Evolutionary conservation across 2,797 vertebrate species (phyloP).

Genomic region (Tachyglossus aculeatus): DNA sequence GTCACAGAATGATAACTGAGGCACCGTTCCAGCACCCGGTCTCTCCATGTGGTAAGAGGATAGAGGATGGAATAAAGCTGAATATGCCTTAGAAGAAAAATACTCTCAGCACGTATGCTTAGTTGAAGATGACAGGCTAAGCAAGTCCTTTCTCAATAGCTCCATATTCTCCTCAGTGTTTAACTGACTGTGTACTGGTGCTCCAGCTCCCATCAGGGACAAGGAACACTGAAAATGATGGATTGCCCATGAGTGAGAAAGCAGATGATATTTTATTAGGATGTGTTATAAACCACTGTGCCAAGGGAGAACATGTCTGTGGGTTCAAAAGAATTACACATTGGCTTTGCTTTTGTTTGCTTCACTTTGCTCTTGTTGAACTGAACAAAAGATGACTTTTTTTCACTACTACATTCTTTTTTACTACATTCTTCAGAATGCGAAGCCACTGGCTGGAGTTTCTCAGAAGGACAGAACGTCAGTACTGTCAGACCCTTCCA

Average conservation of each 20-base stretch:
- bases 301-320: neutral
- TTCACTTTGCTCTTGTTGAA: constrained; percentile 7
- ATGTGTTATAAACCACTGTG: neutral
- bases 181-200: constrained; percentile 9
- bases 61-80: no score
- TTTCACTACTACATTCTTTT: no score
- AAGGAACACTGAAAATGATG: constrained; percentile 44
- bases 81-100: no score
- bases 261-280: constrained; percentile 31
- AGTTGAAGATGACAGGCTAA: neutral
- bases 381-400: no score
- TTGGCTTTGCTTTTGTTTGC: constrained; percentile 46
- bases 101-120: neutral
- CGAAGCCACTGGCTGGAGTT: no score
- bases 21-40: neutral
- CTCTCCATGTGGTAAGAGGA: no score
- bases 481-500: no score
- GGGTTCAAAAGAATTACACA: constrained; percentile 22
- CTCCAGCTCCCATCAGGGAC: neutral
- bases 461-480: no score
- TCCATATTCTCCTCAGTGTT: neutral
- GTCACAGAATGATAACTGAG: no score
- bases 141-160: constrained; percentile 2
- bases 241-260: constrained; percentile 31
- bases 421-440: no score